Percentiles rank a stretch among this genome's conserved stretches.
Conservation (phyloP, 2,113 vertebrate species). For the Sarotherodon lohbergeri region DNA sequence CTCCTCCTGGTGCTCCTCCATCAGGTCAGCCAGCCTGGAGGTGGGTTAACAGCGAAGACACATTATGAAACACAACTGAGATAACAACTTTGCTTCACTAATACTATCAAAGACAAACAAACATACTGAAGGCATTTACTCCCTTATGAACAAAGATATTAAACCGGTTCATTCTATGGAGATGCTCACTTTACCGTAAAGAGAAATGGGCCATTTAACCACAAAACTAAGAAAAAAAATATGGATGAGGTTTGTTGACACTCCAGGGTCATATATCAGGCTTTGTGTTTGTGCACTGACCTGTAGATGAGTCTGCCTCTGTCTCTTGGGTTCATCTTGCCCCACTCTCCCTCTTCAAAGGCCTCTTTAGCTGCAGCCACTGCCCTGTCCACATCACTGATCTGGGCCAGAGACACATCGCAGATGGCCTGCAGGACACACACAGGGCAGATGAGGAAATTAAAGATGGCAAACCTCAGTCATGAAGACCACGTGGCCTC, state of each 20-base stretch:
- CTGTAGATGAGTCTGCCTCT: slow-evolving; percentile 75
- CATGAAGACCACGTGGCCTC: background rate
- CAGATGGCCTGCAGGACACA: slow-evolving; percentile 68
- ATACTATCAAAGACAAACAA: background rate
- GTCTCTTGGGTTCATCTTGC: slow-evolving; percentile 80
- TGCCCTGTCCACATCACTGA: slow-evolving; percentile 74
- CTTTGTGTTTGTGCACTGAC: slow-evolving; percentile 41
- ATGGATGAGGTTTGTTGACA: background rate
- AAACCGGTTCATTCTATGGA: background rate
- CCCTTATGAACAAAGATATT: background rate
- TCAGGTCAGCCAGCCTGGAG: slow-evolving; percentile 75
- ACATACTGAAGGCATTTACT: background rate
- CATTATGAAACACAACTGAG: background rate
- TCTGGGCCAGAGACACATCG: slow-evolving; percentile 76
- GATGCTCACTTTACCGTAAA: rapidly evolving
- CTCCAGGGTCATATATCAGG: background rate
- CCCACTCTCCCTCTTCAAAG: slow-evolving; percentile 79
- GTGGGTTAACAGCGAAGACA: background rate
- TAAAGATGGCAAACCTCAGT: background rate
- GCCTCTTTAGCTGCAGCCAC: slow-evolving; percentile 76
- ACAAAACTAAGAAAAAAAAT: background rate
- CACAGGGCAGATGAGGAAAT: background rate
- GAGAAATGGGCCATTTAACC: background rate
- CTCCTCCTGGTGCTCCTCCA: slow-evolving; percentile 80
- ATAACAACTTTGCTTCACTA: background rate